Base-by-base conservation (phyloP, 2,113 vertebrate species). In the Oryzias melastigma region DNA sequence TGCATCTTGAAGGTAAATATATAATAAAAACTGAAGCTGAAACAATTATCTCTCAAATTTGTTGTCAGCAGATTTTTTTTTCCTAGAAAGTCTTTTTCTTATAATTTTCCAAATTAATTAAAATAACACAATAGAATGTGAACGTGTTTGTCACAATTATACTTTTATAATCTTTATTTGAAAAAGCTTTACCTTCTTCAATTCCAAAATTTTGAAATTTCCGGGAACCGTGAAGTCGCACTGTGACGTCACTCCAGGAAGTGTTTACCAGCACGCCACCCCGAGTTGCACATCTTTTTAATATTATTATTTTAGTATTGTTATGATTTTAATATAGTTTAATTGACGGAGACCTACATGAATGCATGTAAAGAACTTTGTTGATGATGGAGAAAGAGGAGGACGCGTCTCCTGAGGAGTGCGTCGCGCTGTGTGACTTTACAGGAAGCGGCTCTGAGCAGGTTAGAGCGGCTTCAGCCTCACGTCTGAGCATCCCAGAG, bases 371-470 rank as follows among this genome's bases (percentile, higher is more conserved):
- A 35, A 16, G 1, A 17, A 7, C 35, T 1, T 13, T 6, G 12
- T 10, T 14, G 18, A 48, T 24, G 18, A 80, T 83, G 76, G 68
- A 79, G 46, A 61, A 60, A n/a, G 65, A 68, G 15, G 58, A 70
- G 0, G 73, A 79, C 63, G 74, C 0, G 80, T 59, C 63, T 24
- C 63, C 68, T 25, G 68, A 85, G 16, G 84, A 86, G 52, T 88
- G 69, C 17, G 25, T 84, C 1, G 87, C 78, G 8, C 35, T 60
- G 44, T 81, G 68, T 19, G 73, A 78, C 50, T 90, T 89, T 63
- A 73, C 60, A 14, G 88, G 71, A 43, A 41, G 66, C 41, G 79
- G 61, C 47, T 57, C 47, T 14, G 85, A 91, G 7, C 87, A 90
- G 87, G 90, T 91, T 14, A 51, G 66, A 61, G 15, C 55, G 22